A percentile compares a stretch with the other conserved stretches of the same genome.
Conservation (phyloP, 2,888 invertebrate genomes). For the Azorinus chamasolen region DNA sequence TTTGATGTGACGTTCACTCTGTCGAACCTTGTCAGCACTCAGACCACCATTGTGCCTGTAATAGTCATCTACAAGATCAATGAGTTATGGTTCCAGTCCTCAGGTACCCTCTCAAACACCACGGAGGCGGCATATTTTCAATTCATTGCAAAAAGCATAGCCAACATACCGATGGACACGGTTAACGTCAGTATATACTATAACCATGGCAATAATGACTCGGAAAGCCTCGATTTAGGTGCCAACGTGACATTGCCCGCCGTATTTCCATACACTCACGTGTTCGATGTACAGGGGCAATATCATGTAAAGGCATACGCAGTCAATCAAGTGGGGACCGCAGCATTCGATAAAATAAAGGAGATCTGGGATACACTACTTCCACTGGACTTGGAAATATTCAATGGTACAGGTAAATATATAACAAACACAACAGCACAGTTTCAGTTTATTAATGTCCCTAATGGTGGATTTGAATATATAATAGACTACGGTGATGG, state of each 20-base stretch:
- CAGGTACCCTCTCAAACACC: constrained; percentile 29
- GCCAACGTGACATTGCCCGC: not conserved
- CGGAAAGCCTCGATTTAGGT: not conserved
- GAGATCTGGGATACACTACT: constrained; percentile 48
- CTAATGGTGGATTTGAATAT: constrained; percentile 50
- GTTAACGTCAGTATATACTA: constrained; percentile 41
- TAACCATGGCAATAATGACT: constrained; percentile 14
- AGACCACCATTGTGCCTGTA: constrained; percentile 27
- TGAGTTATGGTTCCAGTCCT: constrained; percentile 33
- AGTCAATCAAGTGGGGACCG: constrained; percentile 31
- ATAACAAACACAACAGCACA: constrained; percentile 49
- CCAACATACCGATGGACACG: constrained; percentile 39
- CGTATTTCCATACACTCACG: constrained; percentile 9
- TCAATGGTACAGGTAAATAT: constrained; percentile 45
- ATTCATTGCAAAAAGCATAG: constrained; percentile 13
- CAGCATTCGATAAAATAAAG: constrained; percentile 15
- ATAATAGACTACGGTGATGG: constrained; percentile 56
- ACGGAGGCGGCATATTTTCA: constrained; percentile 29
- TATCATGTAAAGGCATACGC: constrained; percentile 31
- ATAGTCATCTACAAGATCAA: constrained; percentile 51
- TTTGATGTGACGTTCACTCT: constrained; percentile 26
- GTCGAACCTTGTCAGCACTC: constrained; percentile 44
- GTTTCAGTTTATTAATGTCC: constrained; percentile 49
- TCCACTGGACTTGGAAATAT: constrained; percentile 27
- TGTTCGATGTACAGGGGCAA: constrained; percentile 45